Evolutionary conservation across 1,140 invertebrate species (phyloP).

Genomic region (Meloidogyne floridensis): DNA sequence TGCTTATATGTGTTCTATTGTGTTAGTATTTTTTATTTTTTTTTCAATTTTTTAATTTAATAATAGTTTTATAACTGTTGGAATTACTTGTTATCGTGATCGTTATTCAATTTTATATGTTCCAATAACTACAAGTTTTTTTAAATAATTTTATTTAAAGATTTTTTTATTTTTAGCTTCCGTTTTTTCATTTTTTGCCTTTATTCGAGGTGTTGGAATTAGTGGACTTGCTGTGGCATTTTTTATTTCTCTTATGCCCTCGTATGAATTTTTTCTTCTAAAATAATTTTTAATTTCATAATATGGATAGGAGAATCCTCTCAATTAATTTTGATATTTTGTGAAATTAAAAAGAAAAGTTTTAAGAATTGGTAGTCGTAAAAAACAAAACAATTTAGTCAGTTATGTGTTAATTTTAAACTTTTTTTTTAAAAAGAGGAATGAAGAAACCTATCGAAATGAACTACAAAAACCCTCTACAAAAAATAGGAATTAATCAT

Average conservation of each 20-base stretch:
- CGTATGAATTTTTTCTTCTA: not conserved
- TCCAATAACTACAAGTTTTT: conserved; percentile 19
- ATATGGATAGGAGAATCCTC: too few species aligned
- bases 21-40: not conserved
- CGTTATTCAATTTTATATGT: conserved; percentile 23
- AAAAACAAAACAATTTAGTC: too few species aligned
- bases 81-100: conserved; percentile 21
- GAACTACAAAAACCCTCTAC: too few species aligned
- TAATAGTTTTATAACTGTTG: conserved; percentile 3
- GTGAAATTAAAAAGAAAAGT: too few species aligned
- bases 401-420: too few species aligned
- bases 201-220: not conserved
- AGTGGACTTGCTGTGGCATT: not conserved
- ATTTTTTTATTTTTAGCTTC: not conserved
- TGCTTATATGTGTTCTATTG: conserved; percentile 8
- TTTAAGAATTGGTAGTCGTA: too few species aligned
- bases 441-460: too few species aligned
- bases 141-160: not conserved
- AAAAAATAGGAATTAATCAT: too few species aligned
- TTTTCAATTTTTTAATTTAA: not conserved
- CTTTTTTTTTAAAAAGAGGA: too few species aligned
- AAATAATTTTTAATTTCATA: too few species aligned
- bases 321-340: too few species aligned
- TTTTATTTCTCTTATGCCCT: not conserved
- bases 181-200: conserved; percentile 1